These are phyloP conservation scores for Vulpes vulpes DNA, from an alignment of 2,113 vertebrate species.

Conservation along the genomic window DNA sequence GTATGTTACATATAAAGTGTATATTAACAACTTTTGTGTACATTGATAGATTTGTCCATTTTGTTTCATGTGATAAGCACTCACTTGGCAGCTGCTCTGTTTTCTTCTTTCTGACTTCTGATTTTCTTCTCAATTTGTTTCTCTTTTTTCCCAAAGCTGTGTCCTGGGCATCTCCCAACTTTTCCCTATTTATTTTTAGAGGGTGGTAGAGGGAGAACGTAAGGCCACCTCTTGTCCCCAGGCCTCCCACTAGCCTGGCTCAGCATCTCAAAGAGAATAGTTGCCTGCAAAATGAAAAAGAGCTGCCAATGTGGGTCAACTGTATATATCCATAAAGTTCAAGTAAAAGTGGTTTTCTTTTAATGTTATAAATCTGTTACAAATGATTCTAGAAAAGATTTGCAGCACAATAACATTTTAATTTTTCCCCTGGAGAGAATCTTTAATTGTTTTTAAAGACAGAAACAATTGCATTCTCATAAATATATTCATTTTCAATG, in stretches of 20 bases:
- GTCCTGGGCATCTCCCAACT: neutral
- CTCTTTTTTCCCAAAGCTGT: neutral
- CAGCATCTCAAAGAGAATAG: neutral
- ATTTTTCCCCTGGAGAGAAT: neutral
- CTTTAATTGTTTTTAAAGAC: constrained; percentile 69
- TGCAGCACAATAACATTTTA: constrained; percentile 12
- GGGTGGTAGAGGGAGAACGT: neutral
- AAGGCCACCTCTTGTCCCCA: fast-evolving
- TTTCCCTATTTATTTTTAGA: neutral
- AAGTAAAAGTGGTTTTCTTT: constrained; percentile 6
- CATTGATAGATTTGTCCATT: neutral
- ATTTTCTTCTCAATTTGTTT: neutral
- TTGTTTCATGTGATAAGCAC: too few relatives aligned
- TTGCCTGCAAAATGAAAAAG: neutral
- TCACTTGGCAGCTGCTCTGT: too few relatives aligned
- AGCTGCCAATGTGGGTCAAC: neutral
- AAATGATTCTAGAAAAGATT: constrained; percentile 61
- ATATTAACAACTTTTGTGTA: neutral
- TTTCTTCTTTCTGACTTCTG: neutral
- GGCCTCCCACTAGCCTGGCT: neutral
- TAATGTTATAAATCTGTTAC: constrained; percentile 59
- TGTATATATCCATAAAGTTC: neutral
- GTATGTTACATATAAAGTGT: neutral
- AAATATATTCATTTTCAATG: constrained; percentile 62
- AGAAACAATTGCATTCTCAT: constrained; percentile 65